These are phyloP conservation scores for Perognathus longimembris DNA, from an alignment of 2,113 vertebrate genomes.

Conservation along the genomic window DNA sequence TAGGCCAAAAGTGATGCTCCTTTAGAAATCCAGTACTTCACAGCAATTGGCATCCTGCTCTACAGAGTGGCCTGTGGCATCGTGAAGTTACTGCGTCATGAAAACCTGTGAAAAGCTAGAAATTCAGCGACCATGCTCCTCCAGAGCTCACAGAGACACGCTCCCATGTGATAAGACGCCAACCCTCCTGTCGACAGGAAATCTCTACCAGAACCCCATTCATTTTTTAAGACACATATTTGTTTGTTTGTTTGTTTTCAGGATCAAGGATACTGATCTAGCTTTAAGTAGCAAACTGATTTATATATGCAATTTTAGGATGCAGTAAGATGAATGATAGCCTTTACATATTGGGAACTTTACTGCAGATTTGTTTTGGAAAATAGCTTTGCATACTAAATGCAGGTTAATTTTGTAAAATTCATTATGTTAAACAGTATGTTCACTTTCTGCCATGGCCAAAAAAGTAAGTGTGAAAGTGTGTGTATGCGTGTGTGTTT, in stretches of 20 bases:
- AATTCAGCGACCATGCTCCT: not conserved
- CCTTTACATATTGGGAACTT: slow-evolving; percentile 75
- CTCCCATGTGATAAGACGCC: not conserved
- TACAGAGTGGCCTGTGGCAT: not conserved
- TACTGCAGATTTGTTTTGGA: slow-evolving; percentile 77
- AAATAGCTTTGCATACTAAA: slow-evolving; percentile 80
- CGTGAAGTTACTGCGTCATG: not conserved
- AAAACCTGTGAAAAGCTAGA: slow-evolving; percentile 61
- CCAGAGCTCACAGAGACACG: not conserved
- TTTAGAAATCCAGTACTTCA: not conserved
- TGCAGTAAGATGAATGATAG: slow-evolving; percentile 69
- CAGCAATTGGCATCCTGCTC: not conserved
- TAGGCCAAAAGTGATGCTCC: not conserved
- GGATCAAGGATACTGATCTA: slow-evolving; percentile 47
- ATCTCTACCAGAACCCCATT: slow-evolving; percentile 43
- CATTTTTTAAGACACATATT: not conserved
- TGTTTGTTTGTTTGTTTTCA: slow-evolving; percentile 50
- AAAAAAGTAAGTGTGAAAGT: slow-evolving; percentile 89
- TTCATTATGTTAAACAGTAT: slow-evolving; percentile 73
- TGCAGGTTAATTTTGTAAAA: slow-evolving; percentile 79
- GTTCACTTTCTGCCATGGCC: slow-evolving; percentile 88
- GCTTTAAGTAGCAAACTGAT: slow-evolving; percentile 73
- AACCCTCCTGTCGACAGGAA: not conserved
- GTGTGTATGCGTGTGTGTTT: slow-evolving; percentile 56
- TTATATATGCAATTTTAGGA: slow-evolving; percentile 69